phyloP scores from a whole-genome alignment of 1,140 invertebrate species.

The Ptiloglossa arizonensis region DNA sequence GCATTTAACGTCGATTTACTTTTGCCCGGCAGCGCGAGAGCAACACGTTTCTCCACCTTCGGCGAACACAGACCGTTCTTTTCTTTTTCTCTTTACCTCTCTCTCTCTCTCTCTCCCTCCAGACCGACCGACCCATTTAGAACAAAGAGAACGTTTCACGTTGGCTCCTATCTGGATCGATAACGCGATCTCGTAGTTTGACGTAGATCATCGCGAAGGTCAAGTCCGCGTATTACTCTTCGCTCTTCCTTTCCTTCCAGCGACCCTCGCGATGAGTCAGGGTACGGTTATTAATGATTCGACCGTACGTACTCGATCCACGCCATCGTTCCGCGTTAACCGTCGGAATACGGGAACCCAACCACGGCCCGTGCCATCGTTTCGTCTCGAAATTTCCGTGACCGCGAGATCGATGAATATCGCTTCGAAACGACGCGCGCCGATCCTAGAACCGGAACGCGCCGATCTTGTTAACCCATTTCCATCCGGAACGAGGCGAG shows the following conservation, averaged over 20 bases:
- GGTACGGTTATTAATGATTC: background rate
- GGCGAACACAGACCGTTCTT: background rate
- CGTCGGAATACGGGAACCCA: background rate
- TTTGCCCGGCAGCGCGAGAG: background rate
- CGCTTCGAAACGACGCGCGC: too few relatives aligned
- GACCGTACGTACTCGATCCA: background rate
- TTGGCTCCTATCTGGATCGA: background rate
- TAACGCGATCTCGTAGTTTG: background rate
- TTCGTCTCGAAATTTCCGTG: background rate
- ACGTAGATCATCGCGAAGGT: slow-evolving; percentile 25
- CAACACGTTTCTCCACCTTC: background rate
- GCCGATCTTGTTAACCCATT: too few relatives aligned
- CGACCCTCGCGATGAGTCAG: slow-evolving; percentile 6
- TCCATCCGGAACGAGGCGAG: too few relatives aligned
- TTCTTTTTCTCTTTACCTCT: too few relatives aligned
- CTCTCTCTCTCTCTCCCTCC: background rate
- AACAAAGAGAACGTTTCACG: slow-evolving; percentile 15
- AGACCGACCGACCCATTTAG: background rate
- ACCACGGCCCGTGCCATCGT: too few relatives aligned
- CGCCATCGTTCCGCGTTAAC: background rate
- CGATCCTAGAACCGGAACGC: too few relatives aligned
- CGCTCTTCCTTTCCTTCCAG: background rate
- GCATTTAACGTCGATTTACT: slow-evolving; percentile 26
- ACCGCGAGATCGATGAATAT: too few relatives aligned
- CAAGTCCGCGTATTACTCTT: background rate